Evolutionary conservation across 1,140 invertebrate species (phyloP).

Genomic region (Heliconius hermathena): DNA sequence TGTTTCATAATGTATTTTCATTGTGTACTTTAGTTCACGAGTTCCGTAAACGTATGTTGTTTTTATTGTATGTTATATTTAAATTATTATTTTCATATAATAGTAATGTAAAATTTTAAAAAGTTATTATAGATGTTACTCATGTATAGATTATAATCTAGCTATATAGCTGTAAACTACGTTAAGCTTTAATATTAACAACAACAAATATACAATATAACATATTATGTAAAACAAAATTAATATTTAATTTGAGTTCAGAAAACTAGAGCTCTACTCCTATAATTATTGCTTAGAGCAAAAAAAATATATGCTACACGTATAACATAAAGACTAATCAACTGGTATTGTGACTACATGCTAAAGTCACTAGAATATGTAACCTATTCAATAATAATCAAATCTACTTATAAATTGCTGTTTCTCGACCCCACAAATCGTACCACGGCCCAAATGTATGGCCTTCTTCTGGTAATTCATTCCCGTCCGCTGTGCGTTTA

Average conservation of each 20-base stretch:
- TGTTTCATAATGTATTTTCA: not conserved
- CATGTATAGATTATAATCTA: not conserved
- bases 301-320: not conserved
- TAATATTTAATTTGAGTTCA: not conserved
- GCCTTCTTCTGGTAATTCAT: conserved; percentile 83
- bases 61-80: too few species aligned
- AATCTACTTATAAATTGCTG: conserved; percentile 75
- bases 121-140: too few species aligned
- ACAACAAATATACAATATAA: conserved; percentile 45
- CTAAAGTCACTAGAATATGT: conserved; percentile 30
- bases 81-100: too few species aligned
- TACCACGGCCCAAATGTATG: conserved; percentile 93
- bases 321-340: conserved; percentile 22
- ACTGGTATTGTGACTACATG: conserved; percentile 32
- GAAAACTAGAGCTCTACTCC: not conserved
- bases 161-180: not conserved
- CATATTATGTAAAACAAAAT: not conserved
- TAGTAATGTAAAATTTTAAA: too few species aligned
- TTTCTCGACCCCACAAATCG: conserved; percentile 88
- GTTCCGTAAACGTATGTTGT: not conserved
- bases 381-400: conserved; percentile 37
- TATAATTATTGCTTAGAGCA: not conserved
- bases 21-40: not conserved
- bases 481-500: conserved; percentile 75
- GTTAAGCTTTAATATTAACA: conserved; percentile 40